These are phyloP conservation scores for Crioceris asparagi DNA, from an alignment of 2,888 invertebrate genomes.

Conservation along the genomic window DNA sequence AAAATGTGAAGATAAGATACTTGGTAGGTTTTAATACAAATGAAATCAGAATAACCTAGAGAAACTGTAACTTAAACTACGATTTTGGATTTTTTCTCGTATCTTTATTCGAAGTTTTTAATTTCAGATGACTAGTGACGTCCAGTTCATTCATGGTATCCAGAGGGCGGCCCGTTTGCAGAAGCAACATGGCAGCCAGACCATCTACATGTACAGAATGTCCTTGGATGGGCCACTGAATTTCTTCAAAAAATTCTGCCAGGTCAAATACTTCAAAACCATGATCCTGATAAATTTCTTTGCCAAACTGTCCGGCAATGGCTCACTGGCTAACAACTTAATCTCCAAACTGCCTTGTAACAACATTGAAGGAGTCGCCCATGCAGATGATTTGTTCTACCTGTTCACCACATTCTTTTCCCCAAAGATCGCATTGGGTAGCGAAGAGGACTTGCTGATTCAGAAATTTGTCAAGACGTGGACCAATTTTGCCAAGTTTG, in stretches of 20 bases:
- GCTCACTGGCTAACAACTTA: slow-evolving; percentile 16
- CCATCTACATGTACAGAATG: slow-evolving; percentile 29
- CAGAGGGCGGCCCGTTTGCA: slow-evolving; percentile 20
- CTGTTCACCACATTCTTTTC: slow-evolving; percentile 25
- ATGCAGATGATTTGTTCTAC: slow-evolving; percentile 31
- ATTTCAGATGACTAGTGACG: slow-evolving; percentile 32
- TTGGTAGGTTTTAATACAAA: too few relatives aligned
- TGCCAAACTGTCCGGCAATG: slow-evolving; percentile 20
- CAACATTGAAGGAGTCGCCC: slow-evolving; percentile 24
- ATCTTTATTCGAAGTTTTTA: slow-evolving; percentile 5
- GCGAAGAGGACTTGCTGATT: slow-evolving; percentile 25
- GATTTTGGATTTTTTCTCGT: neutral
- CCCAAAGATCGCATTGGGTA: slow-evolving; percentile 17
- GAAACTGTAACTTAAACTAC: neutral
- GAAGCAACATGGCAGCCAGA: slow-evolving; percentile 18
- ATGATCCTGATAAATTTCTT: slow-evolving; percentile 21
- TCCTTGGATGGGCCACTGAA: slow-evolving; percentile 25
- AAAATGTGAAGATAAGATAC: slow-evolving; percentile 34
- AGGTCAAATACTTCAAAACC: slow-evolving; percentile 21
- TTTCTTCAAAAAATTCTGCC: slow-evolving; percentile 24
- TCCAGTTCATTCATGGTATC: slow-evolving; percentile 28
- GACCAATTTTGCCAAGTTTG: slow-evolving; percentile 31
- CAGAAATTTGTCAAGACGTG: slow-evolving; percentile 29
- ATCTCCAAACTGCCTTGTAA: slow-evolving; percentile 16
- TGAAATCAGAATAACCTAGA: too few relatives aligned